A percentile compares a stretch with the other conserved stretches of the same genome.
These are phyloP conservation scores for Zaprionus africanus DNA, from an alignment of 1,140 invertebrate genomes.

Conservation along the genomic window DNA sequence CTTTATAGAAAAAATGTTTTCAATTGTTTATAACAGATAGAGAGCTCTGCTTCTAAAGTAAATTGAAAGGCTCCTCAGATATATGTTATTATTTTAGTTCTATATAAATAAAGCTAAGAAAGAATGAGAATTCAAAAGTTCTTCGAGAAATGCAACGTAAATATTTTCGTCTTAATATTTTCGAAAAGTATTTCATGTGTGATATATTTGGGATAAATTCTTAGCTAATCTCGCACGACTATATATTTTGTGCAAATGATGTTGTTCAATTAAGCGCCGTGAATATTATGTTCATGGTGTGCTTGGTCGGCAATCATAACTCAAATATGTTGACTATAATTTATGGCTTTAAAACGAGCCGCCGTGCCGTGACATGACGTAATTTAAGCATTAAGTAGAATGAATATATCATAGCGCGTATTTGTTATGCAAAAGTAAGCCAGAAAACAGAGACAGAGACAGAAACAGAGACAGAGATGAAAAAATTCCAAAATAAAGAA, in stretches of 20 bases:
- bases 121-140: neutral
- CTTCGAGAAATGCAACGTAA: neutral
- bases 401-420: slow-evolving; percentile 28
- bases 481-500: slow-evolving; percentile 16
- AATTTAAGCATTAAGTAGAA: slow-evolving; percentile 52
- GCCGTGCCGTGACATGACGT: slow-evolving; percentile 37
- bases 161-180: neutral
- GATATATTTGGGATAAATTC: slow-evolving; percentile 4
- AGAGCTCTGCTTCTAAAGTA: neutral
- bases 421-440: slow-evolving; percentile 30
- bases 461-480: neutral
- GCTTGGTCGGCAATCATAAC: slow-evolving; percentile 32
- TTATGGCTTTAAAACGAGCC: slow-evolving; percentile 41
- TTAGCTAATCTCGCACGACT: neutral
- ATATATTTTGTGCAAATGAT: slow-evolving; percentile 23
- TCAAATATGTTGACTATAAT: slow-evolving; percentile 42
- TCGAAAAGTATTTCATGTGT: neutral
- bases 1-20: too few relatives aligned
- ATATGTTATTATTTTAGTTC: too few relatives aligned
- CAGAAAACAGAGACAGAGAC: neutral
- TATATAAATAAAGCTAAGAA: neutral
- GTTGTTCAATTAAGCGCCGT: slow-evolving; percentile 24
- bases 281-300: slow-evolving; percentile 19
- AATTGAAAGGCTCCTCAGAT: neutral
- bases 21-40: too few relatives aligned